A percentile compares a stretch with the other conserved stretches of the same genome.
Evolutionary conservation across 2,888 invertebrate genomes (phyloP).

Genomic region (Osmoderma eremita): DNA sequence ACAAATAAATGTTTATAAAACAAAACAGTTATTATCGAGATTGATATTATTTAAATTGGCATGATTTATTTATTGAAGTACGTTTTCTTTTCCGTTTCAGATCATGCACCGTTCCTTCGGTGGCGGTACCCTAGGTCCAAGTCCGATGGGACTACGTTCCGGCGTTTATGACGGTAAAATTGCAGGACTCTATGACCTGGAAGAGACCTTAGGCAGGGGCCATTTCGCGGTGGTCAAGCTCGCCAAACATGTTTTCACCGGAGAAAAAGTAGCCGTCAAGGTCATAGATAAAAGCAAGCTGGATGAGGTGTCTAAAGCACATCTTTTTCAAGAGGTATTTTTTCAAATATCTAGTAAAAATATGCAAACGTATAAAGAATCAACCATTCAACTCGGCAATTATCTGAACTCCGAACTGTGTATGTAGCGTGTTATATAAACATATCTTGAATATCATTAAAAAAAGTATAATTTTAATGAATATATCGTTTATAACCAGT

Average conservation of each 20-base stretch:
- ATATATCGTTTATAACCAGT: neutral
- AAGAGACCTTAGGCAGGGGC: slow-evolving; percentile 96
- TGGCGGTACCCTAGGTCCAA: slow-evolving; percentile 39
- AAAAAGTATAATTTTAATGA: neutral
- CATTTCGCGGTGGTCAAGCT: slow-evolving; percentile 99
- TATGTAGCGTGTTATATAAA: neutral
- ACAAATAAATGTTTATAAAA: too few relatives aligned
- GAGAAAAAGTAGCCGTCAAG: slow-evolving; percentile 97
- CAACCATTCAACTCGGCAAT: too few relatives aligned
- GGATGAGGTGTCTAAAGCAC: slow-evolving; percentile 94
- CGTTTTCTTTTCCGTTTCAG: slow-evolving; percentile 8
- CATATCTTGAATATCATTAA: neutral
- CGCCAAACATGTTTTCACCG: slow-evolving; percentile 98
- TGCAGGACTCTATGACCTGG: slow-evolving; percentile 96
- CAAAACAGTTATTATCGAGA: too few relatives aligned
- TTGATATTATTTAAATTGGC: too few relatives aligned
- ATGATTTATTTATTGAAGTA: neutral
- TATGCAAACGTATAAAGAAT: too few relatives aligned
- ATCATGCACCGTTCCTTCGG: slow-evolving; percentile 42
- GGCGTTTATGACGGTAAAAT: slow-evolving; percentile 85
- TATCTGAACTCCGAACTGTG: too few relatives aligned
- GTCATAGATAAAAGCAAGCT: slow-evolving; percentile 98
- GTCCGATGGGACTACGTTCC: slow-evolving; percentile 38
- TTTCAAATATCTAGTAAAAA: too few relatives aligned
- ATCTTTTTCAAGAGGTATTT: slow-evolving; percentile 91